Conservation (phyloP, 2,797 vertebrate genomes). For the Cirrhinus molitorella region DNA sequence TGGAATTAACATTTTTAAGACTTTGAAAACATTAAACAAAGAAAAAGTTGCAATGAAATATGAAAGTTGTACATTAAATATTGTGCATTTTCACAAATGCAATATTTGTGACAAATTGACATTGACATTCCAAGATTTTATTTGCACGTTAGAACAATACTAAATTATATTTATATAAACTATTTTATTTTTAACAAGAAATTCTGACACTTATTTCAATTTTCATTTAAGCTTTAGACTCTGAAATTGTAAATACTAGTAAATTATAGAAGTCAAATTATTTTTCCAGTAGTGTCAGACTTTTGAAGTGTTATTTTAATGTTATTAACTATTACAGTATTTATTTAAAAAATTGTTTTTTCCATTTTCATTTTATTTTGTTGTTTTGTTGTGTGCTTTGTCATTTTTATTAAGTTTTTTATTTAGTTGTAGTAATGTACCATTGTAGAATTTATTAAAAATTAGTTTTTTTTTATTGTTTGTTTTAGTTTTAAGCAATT, state of each 20-base stretch:
- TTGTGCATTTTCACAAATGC: not conserved
- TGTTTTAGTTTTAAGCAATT: not conserved
- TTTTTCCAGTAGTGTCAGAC: not conserved
- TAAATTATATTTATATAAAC: not conserved
- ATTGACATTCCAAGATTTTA: not conserved
- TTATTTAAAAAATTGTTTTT: not conserved
- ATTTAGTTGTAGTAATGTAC: no score
- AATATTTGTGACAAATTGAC: not conserved
- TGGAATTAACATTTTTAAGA: not conserved
- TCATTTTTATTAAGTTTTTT: not conserved
- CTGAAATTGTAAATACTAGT: not conserved
- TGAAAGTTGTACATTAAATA: not conserved
- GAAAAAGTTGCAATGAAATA: not conserved
- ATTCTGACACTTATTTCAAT: not conserved
- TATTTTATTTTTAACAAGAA: not conserved
- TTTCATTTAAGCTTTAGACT: not conserved
- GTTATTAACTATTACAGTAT: not conserved
- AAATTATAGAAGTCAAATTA: not conserved
- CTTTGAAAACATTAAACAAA: not conserved
- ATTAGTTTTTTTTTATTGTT: not conserved
- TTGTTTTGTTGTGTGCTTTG: no score
- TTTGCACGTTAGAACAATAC: not conserved
- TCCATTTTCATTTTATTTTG: no score
- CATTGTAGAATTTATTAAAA: no score
- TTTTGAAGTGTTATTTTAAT: not conserved